Conservation (phyloP, 1,140 invertebrate genomes). For the Leptopilina boulardi region DNA sequence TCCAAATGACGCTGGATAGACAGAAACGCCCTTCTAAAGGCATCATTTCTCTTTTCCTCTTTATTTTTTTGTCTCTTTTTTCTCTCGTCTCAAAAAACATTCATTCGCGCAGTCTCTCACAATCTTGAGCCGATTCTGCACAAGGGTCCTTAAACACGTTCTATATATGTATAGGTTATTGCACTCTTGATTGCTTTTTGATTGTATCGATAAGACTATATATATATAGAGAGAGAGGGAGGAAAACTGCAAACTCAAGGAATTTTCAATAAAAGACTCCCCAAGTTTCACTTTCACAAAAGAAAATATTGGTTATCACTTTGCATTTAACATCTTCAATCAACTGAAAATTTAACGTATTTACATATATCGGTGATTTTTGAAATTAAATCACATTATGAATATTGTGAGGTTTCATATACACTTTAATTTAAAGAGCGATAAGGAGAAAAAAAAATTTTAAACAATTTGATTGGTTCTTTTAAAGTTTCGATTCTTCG, state of each 20-base stretch:
- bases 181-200: constrained; percentile 29
- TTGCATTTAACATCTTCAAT: constrained; percentile 4
- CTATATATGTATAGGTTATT: neutral
- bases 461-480: too few relatives aligned
- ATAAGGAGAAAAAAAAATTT: too few relatives aligned
- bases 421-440: neutral
- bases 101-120: constrained; percentile 39
- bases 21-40: constrained; percentile 47
- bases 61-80: too few relatives aligned
- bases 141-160: neutral
- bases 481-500: too few relatives aligned
- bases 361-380: neutral
- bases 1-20: constrained; percentile 64
- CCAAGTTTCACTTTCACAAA: neutral
- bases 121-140: constrained; percentile 28
- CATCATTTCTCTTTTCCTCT: constrained; percentile 32
- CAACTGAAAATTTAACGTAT: neutral
- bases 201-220: constrained; percentile 4
- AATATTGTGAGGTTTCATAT: neutral
- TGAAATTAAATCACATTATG: neutral
- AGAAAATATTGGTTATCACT: constrained; percentile 14
- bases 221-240: too few relatives aligned
- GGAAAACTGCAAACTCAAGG: constrained; percentile 21
- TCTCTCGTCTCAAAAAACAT: neutral
- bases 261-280: constrained; percentile 10